Evolutionary conservation across 2,888 invertebrate species (phyloP).

Genomic region (Spisula solida): DNA sequence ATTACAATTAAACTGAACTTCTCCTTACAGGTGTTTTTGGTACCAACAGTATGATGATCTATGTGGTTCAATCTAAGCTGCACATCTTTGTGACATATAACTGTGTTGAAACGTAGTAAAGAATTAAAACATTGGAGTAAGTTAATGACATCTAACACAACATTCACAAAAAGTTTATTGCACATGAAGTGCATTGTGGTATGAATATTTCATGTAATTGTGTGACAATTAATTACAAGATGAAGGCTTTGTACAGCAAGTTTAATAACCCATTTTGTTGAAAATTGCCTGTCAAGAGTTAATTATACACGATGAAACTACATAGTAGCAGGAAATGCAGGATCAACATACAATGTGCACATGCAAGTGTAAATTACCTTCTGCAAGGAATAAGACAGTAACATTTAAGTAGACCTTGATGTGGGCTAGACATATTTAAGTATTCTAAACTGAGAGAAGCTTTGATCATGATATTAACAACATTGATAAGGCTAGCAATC

Average conservation of each 20-base stretch:
- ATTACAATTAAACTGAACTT: too few species aligned
- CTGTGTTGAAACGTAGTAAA: too few species aligned
- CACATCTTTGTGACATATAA: neutral
- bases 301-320: neutral
- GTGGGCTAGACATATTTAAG: too few species aligned
- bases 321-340: neutral
- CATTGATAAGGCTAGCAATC: too few species aligned
- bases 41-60: neutral
- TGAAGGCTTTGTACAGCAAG: neutral
- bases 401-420: too few species aligned
- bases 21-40: neutral
- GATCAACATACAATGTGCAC: neutral
- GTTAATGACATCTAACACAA: too few species aligned
- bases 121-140: too few species aligned
- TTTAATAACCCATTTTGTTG: neutral
- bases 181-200: neutral
- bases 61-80: too few species aligned
- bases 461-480: too few species aligned
- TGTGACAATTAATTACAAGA: slow-evolving; percentile 11
- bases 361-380: neutral
- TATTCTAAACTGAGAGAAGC: too few species aligned
- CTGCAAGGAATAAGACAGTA: too few species aligned
- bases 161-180: neutral
- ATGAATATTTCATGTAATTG: neutral
- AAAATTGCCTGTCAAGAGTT: neutral